Percentiles rank a stretch among this genome's conserved stretches.
Evolutionary conservation across 2,797 vertebrate genomes (phyloP).

Genomic region (Luscinia luscinia): DNA sequence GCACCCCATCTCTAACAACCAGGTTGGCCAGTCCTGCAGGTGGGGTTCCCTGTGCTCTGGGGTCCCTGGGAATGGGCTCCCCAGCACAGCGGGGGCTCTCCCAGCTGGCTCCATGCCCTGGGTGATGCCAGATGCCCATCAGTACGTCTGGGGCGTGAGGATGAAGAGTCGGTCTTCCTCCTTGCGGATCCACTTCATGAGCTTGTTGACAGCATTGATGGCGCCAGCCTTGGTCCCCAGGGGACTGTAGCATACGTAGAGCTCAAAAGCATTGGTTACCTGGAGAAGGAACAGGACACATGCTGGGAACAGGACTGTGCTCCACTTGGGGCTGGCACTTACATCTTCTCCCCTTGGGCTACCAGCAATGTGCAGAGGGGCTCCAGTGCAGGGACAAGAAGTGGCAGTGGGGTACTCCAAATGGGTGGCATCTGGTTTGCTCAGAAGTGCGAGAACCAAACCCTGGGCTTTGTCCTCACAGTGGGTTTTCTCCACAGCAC

Average conservation of each 20-base stretch:
- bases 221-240: slow-evolving; percentile 91
- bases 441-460: background rate
- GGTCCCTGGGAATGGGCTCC: background rate
- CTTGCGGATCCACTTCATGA: slow-evolving; percentile 98
- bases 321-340: background rate
- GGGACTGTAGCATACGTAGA: slow-evolving; percentile 96
- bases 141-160: slow-evolving; percentile 93
- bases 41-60: background rate
- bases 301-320: accelerated
- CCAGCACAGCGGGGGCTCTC: background rate
- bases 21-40: background rate
- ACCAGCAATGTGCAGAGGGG: background rate
- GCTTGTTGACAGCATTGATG: slow-evolving; percentile 87
- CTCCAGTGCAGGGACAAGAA: background rate
- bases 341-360: background rate
- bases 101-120: background rate
- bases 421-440: background rate
- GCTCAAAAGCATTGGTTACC: slow-evolving; percentile 97
- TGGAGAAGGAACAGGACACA: slow-evolving; percentile 56
- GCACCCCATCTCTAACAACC: background rate
- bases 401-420: background rate
- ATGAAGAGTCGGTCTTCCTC: slow-evolving; percentile 98
- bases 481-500: background rate
- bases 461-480: background rate
- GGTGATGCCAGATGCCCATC: slow-evolving; percentile 53